Evolutionary conservation across 2,888 invertebrate species (phyloP), one percentile per base, ranked within the genome.

Genomic region (Drosophila ochracea): DNA sequence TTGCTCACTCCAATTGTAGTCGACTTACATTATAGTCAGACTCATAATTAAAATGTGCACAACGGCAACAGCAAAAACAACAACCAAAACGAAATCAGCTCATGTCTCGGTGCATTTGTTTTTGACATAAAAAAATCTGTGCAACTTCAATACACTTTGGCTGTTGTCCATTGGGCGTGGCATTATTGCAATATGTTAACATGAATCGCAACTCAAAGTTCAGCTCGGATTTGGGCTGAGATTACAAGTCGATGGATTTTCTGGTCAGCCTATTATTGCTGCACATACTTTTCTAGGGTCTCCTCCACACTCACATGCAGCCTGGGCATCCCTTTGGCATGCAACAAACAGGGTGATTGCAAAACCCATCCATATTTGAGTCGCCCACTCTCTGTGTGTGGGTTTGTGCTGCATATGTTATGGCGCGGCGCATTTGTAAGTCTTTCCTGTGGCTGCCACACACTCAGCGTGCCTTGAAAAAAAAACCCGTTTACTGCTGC

Each of bases 11-110:
- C 64, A 39, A 47, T 59, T 59, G 35, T 25, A 47, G 47, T 25
- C n/a, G 31, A 37, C 55, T 66, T 59, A 55, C 81, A 78, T 71
- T 80, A 75, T 76, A 63, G 64, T 68, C 64, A 53, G 70, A 52
- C 70, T 63, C 73, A 81, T 81, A 81, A 81, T 82, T 82, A 81
- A 81, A 81, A 81, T 82, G 75, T 82, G 73, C 79, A 81, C 73
- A 65, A 60, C 76, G 35, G n/a, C 62, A 59, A 37, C 16, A 37
- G 25, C 31, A 41, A 41, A 16, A 61, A 41, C 25, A 67, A 37
- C 35, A 35, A 53, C 35, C 13, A n/a, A 58, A 13, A 1, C 47
- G 16, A 47, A 11, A n/a, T 57, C 28, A 50, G 60, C 54, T n/a
- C 70, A 60, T 50, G 60, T 55, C 57, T 62, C 62, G 57, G 57